Evolutionary conservation across 1,140 invertebrate genomes (phyloP).

Genomic region (Zaprionus taronus): DNA sequence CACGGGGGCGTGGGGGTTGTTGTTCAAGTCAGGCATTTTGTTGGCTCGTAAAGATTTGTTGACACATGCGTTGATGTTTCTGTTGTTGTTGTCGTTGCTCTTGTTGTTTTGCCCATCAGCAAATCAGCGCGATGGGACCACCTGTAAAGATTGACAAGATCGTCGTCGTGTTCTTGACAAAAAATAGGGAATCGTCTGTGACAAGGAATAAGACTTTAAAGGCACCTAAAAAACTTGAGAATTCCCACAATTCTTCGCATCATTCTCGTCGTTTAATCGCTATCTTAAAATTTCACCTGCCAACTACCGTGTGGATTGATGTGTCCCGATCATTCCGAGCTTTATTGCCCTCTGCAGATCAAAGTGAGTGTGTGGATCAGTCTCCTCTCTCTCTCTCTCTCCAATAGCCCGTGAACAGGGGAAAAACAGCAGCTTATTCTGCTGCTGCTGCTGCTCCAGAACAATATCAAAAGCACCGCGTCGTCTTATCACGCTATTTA

Average conservation of each 20-base stretch:
- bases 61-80: conserved; percentile 74
- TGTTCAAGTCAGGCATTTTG: conserved; percentile 55
- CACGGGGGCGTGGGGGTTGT: conserved; percentile 10
- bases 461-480: conserved; percentile 75
- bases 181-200: background rate
- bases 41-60: conserved; percentile 75
- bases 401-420: background rate
- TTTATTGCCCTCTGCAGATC: conserved; percentile 1
- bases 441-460: background rate
- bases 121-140: conserved; percentile 40
- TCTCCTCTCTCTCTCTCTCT: background rate
- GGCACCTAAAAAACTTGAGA: background rate
- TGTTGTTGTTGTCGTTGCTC: conserved; percentile 37
- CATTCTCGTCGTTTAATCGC: background rate
- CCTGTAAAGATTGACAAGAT: conserved; percentile 31
- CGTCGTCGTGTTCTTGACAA: conserved; percentile 2
- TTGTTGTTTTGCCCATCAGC: conserved; percentile 33
- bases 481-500: conserved; percentile 79
- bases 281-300: background rate
- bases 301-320: conserved; percentile 5
- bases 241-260: background rate
- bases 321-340: background rate
- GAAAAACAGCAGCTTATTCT: conserved; percentile 3
- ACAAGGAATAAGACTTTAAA: background rate
- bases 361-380: background rate